These are phyloP conservation scores for Sminthurides aquaticus DNA, from an alignment of 2,888 invertebrate genomes.

Conservation along the genomic window DNA sequence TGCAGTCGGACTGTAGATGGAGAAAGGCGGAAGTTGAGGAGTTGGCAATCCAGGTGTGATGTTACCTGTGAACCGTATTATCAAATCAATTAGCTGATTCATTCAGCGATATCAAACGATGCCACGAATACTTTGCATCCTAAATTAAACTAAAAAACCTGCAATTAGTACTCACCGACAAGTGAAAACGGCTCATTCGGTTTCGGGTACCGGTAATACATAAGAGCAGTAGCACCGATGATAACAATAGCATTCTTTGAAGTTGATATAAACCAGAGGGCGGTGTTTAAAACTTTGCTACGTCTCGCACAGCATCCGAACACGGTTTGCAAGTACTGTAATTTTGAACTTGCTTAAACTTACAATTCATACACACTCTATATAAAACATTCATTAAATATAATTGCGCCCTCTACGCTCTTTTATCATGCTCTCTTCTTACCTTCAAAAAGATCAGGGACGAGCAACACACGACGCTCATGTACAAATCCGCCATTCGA, in stretches of 20 bases:
- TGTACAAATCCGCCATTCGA: constrained; percentile 62
- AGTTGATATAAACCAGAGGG: not conserved
- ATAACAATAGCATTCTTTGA: constrained; percentile 10
- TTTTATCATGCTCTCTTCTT: too few relatives aligned
- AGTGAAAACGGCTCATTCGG: constrained; percentile 9
- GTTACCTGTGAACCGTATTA: constrained; percentile 51
- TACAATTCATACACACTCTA: too few relatives aligned
- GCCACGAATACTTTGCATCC: too few relatives aligned
- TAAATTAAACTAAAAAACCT: too few relatives aligned
- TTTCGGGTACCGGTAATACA: not conserved
- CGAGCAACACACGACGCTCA: constrained; percentile 59
- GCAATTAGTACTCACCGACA: constrained; percentile 19
- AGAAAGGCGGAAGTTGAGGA: constrained; percentile 59
- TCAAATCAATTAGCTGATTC: too few relatives aligned
- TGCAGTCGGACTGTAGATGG: constrained; percentile 51
- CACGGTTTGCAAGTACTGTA: not conserved
- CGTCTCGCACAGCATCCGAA: not conserved
- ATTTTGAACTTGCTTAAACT: too few relatives aligned
- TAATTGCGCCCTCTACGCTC: too few relatives aligned
- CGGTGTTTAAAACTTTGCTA: not conserved
- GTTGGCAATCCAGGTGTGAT: constrained; percentile 64
- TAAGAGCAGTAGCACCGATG: not conserved
- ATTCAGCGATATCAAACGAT: too few relatives aligned
- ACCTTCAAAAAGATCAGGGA: constrained; percentile 21
- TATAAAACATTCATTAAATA: too few relatives aligned